Base-by-base conservation (phyloP, 2,113 vertebrate genomes). In the Boulengeromyrus knoepffleri region DNA sequence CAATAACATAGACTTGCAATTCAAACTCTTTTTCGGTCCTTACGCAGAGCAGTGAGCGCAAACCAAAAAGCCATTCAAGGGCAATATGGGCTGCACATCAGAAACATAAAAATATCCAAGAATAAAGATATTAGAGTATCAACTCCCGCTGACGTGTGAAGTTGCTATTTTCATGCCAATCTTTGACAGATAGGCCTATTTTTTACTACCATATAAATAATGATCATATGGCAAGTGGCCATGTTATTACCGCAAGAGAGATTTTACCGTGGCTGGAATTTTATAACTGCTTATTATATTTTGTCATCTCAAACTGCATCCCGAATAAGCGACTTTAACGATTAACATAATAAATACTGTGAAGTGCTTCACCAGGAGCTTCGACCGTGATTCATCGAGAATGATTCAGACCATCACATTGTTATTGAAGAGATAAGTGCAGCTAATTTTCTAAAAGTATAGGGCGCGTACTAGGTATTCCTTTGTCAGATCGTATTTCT, bases 171-270 rank as follows among this genome's bases (percentile, higher is more conserved):
- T 19, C 31, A 39, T 80, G 74, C 74, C 74, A 80, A 10, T 80
- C 1, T 39, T 42, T 42, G 74, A 80, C 19, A 19, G 36, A 80
- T 80, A 19, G n/a, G 62, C 62, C 10, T 80, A 12, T 80, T 19
- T 77, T 80, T 80, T 80, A 80, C 42, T 42, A 80, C 74, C 36
- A 42, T 80, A 80, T 80, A 77, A 77, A 77, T 77, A 77, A 77
- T 77, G 66, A 39, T 77, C 70, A 6, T 77, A 77, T 17, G 31
- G 74, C 31, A 80, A 80, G 36, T 80, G 15, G 36, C 74, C 74
- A 36, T 80, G 74, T 80, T 80, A 80, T 80, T 80, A 42, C 36
- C 74, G n/a, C 36, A 19, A 77, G 36, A 42, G 17, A 80, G 74
- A 42, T 39, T 80, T 80, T 42, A 80, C 74, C 15, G 74, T 80